Evolutionary conservation across 2,797 vertebrate genomes (phyloP).

Genomic region (Nyctibius grandis): DNA sequence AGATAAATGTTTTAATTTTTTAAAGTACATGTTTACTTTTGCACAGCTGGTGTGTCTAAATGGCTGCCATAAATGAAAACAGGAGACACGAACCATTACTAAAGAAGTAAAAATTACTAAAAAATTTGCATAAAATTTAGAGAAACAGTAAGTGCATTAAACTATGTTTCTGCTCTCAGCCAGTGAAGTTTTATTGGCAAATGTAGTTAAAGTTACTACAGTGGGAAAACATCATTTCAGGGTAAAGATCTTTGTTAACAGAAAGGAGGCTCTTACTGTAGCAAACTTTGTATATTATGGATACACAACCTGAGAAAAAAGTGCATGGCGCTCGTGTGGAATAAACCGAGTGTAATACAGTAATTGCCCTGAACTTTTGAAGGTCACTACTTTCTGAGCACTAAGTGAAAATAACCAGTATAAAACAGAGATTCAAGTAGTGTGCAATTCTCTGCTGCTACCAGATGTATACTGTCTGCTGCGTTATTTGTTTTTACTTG

Average conservation of each 20-base stretch:
- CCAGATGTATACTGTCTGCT: neutral
- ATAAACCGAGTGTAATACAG: neutral
- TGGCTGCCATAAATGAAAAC: neutral
- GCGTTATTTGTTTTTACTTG: neutral
- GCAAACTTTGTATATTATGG: neutral
- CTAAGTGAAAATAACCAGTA: neutral
- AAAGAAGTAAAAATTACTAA: neutral
- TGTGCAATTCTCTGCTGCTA: neutral
- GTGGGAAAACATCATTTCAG: conserved; percentile 17
- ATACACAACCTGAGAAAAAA: conserved; percentile 6
- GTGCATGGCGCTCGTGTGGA: neutral
- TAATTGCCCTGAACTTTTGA: neutral
- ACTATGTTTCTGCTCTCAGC: neutral
- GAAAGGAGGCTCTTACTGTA: neutral
- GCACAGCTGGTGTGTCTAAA: neutral
- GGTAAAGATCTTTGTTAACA: conserved; percentile 7
- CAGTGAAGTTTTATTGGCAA: conserved; percentile 30
- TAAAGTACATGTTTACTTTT: neutral
- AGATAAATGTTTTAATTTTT: conserved; percentile 22
- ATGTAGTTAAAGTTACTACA: neutral
- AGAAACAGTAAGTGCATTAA: neutral
- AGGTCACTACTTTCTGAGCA: neutral
- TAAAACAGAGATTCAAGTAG: neutral
- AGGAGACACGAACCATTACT: neutral
- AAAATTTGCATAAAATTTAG: neutral